These are phyloP conservation scores for Calidris pygmaea DNA, from an alignment of 2,113 vertebrate genomes.

Conservation along the genomic window DNA sequence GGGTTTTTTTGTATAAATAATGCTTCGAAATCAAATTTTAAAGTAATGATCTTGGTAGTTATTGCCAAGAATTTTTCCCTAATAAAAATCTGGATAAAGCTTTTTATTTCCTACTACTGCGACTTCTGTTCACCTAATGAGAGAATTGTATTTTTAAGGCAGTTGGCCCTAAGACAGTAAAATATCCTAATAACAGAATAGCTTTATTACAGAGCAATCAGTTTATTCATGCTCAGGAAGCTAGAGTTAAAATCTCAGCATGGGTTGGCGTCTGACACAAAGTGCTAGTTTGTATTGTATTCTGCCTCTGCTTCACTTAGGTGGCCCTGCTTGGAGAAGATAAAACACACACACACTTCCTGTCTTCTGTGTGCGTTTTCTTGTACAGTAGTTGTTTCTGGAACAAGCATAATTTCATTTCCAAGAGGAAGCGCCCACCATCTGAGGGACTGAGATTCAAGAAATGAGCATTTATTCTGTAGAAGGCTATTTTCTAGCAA, in stretches of 20 bases:
- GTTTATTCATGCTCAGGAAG: constrained; percentile 65
- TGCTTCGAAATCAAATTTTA: neutral
- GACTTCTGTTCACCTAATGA: constrained; percentile 45
- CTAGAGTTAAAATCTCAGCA: constrained; percentile 54
- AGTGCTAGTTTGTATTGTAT: constrained; percentile 46
- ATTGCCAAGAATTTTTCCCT: constrained; percentile 9
- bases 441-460: constrained; percentile 28
- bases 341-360: constrained; percentile 64
- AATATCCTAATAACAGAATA: constrained; percentile 19
- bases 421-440: constrained; percentile 60
- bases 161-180: constrained; percentile 32
- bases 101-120: constrained; percentile 32
- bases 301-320: constrained; percentile 52
- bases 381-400: constrained; percentile 65
- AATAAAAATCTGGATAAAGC: constrained; percentile 28
- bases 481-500: neutral
- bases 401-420: constrained; percentile 54
- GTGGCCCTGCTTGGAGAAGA: constrained; percentile 53
- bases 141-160: constrained; percentile 38
- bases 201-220: constrained; percentile 32
- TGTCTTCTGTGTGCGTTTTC: constrained; percentile 43
- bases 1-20: constrained; percentile 8
- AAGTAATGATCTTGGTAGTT: neutral
- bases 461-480: constrained; percentile 3
- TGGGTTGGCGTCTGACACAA: constrained; percentile 47